phyloP scores from a whole-genome alignment of 2,113 vertebrate genomes.

The Leptobrachium ailaonicum region DNA sequence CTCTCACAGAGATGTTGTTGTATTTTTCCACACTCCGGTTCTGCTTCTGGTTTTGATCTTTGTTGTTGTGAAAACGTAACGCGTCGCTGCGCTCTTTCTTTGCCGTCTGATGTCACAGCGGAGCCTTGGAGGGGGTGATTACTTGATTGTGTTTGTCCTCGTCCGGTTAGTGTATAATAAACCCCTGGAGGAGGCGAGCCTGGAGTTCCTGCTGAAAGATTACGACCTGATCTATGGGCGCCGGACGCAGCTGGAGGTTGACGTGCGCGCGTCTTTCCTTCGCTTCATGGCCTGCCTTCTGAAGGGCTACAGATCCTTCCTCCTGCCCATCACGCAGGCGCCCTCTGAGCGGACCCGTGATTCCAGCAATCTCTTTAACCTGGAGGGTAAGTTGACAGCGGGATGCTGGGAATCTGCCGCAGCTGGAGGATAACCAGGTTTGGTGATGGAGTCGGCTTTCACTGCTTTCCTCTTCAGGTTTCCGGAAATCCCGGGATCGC shows the following conservation, averaged over 20 bases:
- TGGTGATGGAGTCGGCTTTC: neutral
- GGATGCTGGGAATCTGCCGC: neutral
- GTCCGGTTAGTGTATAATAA: slow-evolving; percentile 75
- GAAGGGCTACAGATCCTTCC: slow-evolving; percentile 80
- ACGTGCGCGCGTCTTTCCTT: slow-evolving; percentile 86
- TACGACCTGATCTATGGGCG: slow-evolving; percentile 84
- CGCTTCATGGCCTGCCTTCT: slow-evolving; percentile 89
- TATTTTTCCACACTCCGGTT: too few species aligned
- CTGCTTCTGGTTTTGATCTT: too few species aligned
- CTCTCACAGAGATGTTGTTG: too few species aligned
- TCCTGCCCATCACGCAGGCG: slow-evolving; percentile 84
- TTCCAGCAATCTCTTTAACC: slow-evolving; percentile 84
- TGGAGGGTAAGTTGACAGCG: slow-evolving; percentile 72
- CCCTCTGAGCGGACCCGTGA: slow-evolving; percentile 79
- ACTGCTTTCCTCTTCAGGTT: slow-evolving; percentile 64
- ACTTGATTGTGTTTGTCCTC: neutral
- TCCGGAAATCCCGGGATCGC: slow-evolving; percentile 87
- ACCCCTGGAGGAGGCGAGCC: slow-evolving; percentile 83
- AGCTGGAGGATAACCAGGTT: neutral
- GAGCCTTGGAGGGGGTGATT: too few species aligned
- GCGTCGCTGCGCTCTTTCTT: too few species aligned
- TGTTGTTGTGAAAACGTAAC: too few species aligned
- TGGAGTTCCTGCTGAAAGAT: slow-evolving; percentile 89
- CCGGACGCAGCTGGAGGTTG: slow-evolving; percentile 86
- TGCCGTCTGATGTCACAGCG: too few species aligned